These are phyloP conservation scores for Leucophora obtusa DNA, from an alignment of 2,888 invertebrate species.

Conservation along the genomic window DNA sequence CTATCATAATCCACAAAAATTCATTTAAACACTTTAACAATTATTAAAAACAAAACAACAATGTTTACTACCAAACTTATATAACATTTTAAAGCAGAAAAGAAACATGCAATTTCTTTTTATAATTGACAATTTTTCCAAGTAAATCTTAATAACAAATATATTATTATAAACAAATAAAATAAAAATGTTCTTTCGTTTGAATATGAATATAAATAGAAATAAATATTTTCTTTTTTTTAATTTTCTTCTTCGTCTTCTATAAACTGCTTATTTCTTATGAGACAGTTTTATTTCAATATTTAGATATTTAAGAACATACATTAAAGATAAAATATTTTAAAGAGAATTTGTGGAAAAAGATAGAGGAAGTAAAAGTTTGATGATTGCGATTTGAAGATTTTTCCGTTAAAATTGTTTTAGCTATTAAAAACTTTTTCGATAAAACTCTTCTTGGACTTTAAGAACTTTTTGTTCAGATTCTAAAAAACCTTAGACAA, in stretches of 20 bases:
- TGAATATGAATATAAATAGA: neutral
- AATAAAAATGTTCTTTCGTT: neutral
- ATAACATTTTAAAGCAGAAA: neutral
- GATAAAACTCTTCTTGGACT: no score
- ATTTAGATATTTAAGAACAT: neutral
- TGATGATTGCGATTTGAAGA: no score
- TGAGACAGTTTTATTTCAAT: neutral
- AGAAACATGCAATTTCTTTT: neutral
- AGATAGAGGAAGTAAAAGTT: no score
- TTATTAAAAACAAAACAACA: constrained; percentile 12
- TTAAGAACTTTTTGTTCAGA: no score
- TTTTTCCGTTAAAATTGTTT: no score
- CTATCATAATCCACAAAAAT: constrained; percentile 77
- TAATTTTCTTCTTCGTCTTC: neutral
- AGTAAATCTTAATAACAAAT: constrained; percentile 7
- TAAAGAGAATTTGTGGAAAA: no score
- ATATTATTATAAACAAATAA: neutral
- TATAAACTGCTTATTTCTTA: neutral
- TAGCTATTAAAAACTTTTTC: no score
- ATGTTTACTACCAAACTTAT: neutral
- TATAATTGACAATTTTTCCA: constrained; percentile 13
- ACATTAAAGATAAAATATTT: neutral
- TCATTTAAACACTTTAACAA: constrained; percentile 70
- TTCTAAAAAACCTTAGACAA: no score
- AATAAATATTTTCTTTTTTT: neutral